Evolutionary conservation across 1,140 invertebrate species (phyloP).

Genomic region (Drosophila erecta): DNA sequence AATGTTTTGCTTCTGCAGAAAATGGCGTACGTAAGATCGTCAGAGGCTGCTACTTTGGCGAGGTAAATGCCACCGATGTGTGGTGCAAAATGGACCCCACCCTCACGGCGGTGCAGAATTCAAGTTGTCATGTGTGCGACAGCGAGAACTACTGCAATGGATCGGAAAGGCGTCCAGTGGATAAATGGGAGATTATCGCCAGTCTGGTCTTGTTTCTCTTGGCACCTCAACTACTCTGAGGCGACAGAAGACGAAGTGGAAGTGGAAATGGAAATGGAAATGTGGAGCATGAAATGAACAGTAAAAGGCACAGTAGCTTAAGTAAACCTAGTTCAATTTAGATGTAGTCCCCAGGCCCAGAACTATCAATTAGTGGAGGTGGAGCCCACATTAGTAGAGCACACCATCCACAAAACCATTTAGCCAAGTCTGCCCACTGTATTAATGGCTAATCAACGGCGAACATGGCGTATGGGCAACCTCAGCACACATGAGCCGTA

Average conservation of each 20-base stretch:
- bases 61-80: conserved; percentile 69
- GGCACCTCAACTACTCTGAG: conserved; percentile 19
- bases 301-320: conserved; percentile 22
- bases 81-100: conserved; percentile 74
- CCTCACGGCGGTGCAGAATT: conserved; percentile 55
- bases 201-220: conserved; percentile 42
- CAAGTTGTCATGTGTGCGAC: conserved; percentile 73
- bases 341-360: conserved; percentile 1
- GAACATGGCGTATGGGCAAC: conserved; percentile 34
- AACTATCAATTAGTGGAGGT: not conserved
- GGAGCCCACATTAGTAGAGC: conserved; percentile 2
- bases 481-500: conserved; percentile 35
- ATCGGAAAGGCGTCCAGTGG: conserved; percentile 5
- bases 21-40: conserved; percentile 67
- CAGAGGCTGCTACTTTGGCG: conserved; percentile 76
- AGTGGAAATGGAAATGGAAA: too few relatives aligned
- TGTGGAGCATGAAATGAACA: conserved; percentile 3
- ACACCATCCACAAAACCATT: not conserved
- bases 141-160: conserved; percentile 72
- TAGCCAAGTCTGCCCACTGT: conserved; percentile 18
- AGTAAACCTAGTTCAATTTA: conserved; percentile 38
- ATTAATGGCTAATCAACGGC: conserved; percentile 34
- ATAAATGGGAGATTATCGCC: conserved; percentile 37
- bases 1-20: conserved; percentile 43
- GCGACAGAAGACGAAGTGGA: not conserved